A percentile compares a stretch with the other conserved stretches of the same genome.
These are phyloP conservation scores for Zaprionus kolodkinae DNA, from an alignment of 1,140 invertebrate genomes.

Conservation along the genomic window DNA sequence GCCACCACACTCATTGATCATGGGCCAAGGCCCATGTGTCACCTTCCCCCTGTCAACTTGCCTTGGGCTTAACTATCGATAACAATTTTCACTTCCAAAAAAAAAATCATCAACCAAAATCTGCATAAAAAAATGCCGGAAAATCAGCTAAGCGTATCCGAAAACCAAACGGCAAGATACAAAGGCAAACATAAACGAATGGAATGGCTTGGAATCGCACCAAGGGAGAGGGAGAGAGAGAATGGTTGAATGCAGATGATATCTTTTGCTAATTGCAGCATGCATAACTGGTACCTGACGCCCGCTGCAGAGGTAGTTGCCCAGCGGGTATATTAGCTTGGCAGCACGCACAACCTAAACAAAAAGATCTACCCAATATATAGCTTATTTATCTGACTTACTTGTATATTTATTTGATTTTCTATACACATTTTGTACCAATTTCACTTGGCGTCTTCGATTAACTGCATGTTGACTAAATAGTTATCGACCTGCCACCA, in stretches of 20 bases:
- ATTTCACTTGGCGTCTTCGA: neutral
- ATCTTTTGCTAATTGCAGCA: slow-evolving; percentile 4
- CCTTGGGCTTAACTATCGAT: neutral
- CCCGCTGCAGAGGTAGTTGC: neutral
- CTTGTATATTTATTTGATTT: neutral
- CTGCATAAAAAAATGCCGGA: neutral
- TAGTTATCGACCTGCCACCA: neutral
- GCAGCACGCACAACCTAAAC: no score
- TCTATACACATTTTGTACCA: neutral
- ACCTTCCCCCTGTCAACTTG: neutral
- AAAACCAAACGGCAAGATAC: neutral
- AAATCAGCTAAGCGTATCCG: neutral
- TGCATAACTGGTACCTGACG: slow-evolving; percentile 4
- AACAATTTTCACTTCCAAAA: neutral
- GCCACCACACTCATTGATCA: no score
- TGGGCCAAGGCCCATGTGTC: neutral
- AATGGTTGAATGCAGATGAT: neutral
- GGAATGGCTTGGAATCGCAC: neutral
- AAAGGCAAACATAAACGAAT: neutral
- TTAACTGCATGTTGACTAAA: neutral
- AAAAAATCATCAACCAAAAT: neutral
- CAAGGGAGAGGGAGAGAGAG: neutral
- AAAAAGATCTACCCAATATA: no score
- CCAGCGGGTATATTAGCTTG: no score
- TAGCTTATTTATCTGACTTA: neutral